Evolutionary conservation across 1,140 invertebrate genomes (phyloP).

Genomic region (Macrostomum lignano): DNA sequence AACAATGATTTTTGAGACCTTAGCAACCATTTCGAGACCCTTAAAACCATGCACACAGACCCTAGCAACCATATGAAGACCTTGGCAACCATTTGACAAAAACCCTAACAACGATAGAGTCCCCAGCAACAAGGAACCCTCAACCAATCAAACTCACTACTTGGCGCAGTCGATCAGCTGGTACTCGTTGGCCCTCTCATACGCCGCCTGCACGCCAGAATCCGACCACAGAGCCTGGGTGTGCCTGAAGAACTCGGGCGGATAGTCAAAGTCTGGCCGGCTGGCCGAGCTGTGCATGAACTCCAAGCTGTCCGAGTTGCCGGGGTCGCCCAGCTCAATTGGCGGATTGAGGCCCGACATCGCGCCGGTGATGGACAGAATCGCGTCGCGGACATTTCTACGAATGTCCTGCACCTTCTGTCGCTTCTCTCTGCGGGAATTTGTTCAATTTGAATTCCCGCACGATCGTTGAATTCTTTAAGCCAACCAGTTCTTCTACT

Average conservation of each 20-base stretch:
- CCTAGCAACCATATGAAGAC: no score
- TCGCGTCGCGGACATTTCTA: constrained; percentile 95
- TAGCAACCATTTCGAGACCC: no score
- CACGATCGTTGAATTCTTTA: no score
- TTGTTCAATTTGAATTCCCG: no score
- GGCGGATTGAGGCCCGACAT: constrained; percentile 92
- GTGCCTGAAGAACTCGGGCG: constrained; percentile 63
- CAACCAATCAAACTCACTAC: constrained; percentile 56
- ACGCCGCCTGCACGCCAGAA: constrained; percentile 63
- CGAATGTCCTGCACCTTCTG: constrained; percentile 98
- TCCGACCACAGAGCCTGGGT: constrained; percentile 84
- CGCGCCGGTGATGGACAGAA: constrained; percentile 85
- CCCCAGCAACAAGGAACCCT: neutral
- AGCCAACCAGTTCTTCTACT: no score
- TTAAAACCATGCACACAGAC: no score
- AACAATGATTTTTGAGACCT: no score
- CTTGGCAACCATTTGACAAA: no score
- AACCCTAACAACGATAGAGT: no score
- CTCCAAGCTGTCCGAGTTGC: constrained; percentile 72
- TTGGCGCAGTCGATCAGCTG: constrained; percentile 99
- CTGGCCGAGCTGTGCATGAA: constrained; percentile 55
- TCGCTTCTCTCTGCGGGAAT: constrained; percentile 65
- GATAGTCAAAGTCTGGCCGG: constrained; percentile 41
- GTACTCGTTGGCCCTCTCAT: constrained; percentile 91
- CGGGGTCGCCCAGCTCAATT: constrained; percentile 59